A percentile compares a stretch with the other conserved stretches of the same genome.
phyloP scores from a whole-genome alignment of 2,888 invertebrate genomes.

The Pristionchus japonicus region DNA sequence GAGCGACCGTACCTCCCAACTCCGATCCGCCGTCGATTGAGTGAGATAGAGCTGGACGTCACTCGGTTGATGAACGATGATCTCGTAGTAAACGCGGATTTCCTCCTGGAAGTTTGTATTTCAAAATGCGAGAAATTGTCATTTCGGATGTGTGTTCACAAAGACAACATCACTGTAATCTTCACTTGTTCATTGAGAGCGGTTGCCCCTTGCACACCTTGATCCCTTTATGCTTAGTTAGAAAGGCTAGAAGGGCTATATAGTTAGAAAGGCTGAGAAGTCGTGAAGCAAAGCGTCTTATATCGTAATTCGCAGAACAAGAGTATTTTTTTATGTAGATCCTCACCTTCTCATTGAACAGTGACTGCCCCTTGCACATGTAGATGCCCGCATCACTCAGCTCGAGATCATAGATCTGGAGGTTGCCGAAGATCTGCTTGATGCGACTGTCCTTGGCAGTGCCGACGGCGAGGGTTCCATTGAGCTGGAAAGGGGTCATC shows the following conservation, averaged over 20 bases:
- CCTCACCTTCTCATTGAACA: conserved; percentile 46
- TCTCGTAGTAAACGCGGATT: conserved; percentile 60
- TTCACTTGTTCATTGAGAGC: no score
- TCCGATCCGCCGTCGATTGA: neutral
- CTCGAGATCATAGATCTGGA: conserved; percentile 55
- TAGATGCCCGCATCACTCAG: conserved; percentile 55
- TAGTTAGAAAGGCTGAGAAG: no score
- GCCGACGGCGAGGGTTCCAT: neutral
- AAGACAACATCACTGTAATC: no score
- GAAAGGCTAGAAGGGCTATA: no score
- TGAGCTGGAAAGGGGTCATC: neutral
- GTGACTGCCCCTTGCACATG: conserved; percentile 61
- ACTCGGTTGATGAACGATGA: conserved; percentile 68
- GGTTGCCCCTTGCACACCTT: no score
- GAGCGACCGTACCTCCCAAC: conserved; percentile 42
- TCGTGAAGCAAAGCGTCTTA: no score
- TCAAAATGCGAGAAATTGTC: no score
- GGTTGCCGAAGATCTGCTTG: conserved; percentile 70
- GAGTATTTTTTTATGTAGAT: neutral
- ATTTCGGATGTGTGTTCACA: no score
- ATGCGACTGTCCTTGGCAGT: conserved; percentile 49
- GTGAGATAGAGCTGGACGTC: conserved; percentile 55
- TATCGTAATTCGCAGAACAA: no score
- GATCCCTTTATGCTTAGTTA: no score
- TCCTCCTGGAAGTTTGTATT: conserved; percentile 49